Conservation (phyloP, 2,113 vertebrate genomes). For the Hystrix brachyura region DNA sequence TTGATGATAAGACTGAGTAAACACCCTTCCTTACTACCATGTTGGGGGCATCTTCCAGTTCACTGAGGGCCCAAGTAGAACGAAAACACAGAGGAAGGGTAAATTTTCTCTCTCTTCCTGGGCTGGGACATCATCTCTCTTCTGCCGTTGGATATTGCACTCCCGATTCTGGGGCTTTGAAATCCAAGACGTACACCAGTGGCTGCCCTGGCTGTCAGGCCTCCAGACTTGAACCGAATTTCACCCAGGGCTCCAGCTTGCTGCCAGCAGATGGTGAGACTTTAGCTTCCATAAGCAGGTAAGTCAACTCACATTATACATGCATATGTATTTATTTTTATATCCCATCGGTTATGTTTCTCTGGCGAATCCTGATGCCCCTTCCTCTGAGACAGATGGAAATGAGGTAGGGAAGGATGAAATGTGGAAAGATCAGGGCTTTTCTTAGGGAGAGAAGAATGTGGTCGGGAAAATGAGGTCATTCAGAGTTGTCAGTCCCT, state of each 20-base stretch:
- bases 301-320: neutral
- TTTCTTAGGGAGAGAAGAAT: neutral
- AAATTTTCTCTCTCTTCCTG: neutral
- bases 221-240: neutral
- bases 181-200: neutral
- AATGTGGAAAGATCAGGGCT: neutral
- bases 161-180: neutral
- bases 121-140: neutral
- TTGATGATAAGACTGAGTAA: neutral
- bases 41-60: neutral
- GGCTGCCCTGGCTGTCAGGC: neutral
- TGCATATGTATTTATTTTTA: neutral
- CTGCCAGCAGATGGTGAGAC: neutral
- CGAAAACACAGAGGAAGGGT: neutral
- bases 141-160: neutral
- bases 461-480: neutral
- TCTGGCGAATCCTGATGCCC: neutral
- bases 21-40: neutral
- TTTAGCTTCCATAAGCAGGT: neutral
- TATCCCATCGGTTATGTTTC: neutral
- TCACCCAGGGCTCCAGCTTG: neutral
- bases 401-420: neutral
- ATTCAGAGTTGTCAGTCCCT: neutral
- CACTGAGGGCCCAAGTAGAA: neutral
- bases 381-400: slow-evolving; percentile 6